Base-by-base conservation (phyloP, 2,888 invertebrate species). In the Morpho achilles region DNA sequence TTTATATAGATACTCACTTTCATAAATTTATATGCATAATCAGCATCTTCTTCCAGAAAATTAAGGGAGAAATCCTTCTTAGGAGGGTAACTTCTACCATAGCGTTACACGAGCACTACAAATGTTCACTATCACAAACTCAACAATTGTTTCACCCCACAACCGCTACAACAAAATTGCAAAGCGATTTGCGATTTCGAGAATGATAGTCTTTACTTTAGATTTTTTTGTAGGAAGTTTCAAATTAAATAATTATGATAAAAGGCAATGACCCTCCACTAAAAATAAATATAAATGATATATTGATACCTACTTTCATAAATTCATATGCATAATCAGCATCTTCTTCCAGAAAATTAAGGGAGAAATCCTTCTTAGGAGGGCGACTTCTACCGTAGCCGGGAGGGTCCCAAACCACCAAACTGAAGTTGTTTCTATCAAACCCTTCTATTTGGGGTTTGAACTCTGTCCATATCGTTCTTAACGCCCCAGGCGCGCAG, bases 351-450 rank as follows among this genome's bases (percentile, higher is more conserved):
- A 94, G 94, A 77, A 96, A 96, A 69, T 96, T 91, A 0, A 87
- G 70, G 0, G 92, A 85, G 75, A 96, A 97, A 10, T 92, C 87
- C 64, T 95, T 92, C 32, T 93, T 86, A 0, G 96, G 96, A 0
- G 97, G 97, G 63, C 94, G 91, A 61, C 96, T 97, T 62, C 93
- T 93, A 0, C 97, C 97, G 84, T 96, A 97, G 0, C 97, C 97
- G 0, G 96, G 95, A 0, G 97, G 97, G 81, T 98, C 97, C 95
- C 95, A 96, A 0, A 93, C 95, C 8, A 95, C 79, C 32, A 95
- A 65, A 0, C 94, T 94, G 65, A 94, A 93, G 71, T 93, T 92
- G 1, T 91, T 81, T 62, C 79, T 82, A 74, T 94, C 87, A 43
- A 96, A 82, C 60, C 93, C 91, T 69, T 94, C 93, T 7, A 96